Base-by-base conservation (phyloP, 2,797 vertebrate species). In the Mastacembelus armatus region DNA sequence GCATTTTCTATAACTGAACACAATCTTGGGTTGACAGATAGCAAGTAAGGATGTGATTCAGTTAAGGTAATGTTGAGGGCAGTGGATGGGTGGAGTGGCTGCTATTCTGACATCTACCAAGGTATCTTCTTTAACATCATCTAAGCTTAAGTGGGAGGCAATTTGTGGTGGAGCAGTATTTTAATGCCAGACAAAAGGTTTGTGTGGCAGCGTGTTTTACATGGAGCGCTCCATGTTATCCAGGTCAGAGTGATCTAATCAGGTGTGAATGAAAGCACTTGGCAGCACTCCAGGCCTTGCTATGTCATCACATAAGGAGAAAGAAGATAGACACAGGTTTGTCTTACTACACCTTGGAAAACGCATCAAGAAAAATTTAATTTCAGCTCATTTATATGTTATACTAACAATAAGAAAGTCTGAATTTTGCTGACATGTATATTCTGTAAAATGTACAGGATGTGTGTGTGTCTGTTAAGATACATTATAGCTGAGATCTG, bases 261-360 rank as follows among this genome's bases (percentile, higher is more conserved):
- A 86, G 83, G 85, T 90, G 88, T 89, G 89, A 91, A 89, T 87
- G 80, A 90, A 91, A 88, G 85, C 83, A 80, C 72, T 91, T 86
- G 89, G 87, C 84, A 66, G 60, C 21, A 12, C 85, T 88, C 78
- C 81, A 78, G 68, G 85, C 64, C 36, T 70, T 66, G 16, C 54
- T 51, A 44, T 66, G 38, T 87, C 83, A 80, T 81, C 62, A 68
- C 57, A 58, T 59, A 58, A 12, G 56, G 40, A 63, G 55, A 47
- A 57, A 62, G 35, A 52, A 26, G 47, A 56, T 50, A 66, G 49
- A 62, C 24, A 50, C 32, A 59, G 26, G 67, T 5, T 32, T 47
- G 26, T 48, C 19, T 45, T 42, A 43, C 27, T 29, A 27, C 3
- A 56, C 22, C 8, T 63, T 26, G 30, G 39, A 52, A 54, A 62